These are phyloP conservation scores for Sarotherodon lohbergeri DNA, from an alignment of 2,113 vertebrate genomes.

Conservation along the genomic window DNA sequence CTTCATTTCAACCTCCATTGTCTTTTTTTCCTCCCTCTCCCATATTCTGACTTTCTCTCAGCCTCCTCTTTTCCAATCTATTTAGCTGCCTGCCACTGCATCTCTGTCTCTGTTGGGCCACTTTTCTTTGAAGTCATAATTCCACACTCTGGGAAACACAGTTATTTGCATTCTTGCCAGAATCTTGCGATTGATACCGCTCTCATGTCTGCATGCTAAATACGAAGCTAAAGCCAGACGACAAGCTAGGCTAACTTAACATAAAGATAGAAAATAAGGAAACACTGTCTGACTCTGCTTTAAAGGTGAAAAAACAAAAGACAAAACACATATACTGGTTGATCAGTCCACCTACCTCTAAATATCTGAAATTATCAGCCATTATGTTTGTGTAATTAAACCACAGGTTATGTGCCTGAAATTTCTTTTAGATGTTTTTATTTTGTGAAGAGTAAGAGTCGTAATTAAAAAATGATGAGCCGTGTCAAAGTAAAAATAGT, in stretches of 20 bases:
- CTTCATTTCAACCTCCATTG: conserved; percentile 3
- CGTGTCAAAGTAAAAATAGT: background rate
- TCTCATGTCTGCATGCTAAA: background rate
- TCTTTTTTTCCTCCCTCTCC: background rate
- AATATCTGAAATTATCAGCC: background rate
- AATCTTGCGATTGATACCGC: background rate
- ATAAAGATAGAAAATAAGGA: background rate
- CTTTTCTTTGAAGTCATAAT: background rate
- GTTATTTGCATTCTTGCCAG: background rate
- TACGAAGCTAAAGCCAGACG: background rate
- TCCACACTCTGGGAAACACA: background rate
- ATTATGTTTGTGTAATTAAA: background rate
- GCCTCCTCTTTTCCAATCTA: background rate
- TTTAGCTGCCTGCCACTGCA: background rate
- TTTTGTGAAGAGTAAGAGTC: background rate
- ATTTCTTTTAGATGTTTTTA: background rate
- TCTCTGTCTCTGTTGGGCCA: background rate
- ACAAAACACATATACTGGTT: background rate
- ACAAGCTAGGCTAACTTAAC: background rate
- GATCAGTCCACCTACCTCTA: background rate
- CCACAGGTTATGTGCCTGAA: background rate
- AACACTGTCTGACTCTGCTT: background rate
- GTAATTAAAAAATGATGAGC: background rate
- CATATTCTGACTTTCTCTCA: background rate
- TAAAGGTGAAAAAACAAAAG: background rate